phyloP scores from a whole-genome alignment of 2,888 invertebrate genomes.

The Philopedon plagiatum region DNA sequence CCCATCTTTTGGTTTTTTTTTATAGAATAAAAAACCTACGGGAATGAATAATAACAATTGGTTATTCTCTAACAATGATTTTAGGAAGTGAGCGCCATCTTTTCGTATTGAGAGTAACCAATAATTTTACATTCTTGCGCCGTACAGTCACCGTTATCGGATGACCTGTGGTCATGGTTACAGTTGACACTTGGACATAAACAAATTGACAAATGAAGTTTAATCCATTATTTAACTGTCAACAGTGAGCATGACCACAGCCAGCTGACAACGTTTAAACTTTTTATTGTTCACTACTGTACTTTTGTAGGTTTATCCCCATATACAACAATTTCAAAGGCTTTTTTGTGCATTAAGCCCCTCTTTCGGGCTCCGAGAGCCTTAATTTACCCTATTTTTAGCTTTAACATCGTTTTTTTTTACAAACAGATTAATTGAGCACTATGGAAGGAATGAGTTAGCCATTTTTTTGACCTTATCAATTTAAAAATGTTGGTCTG shows the following conservation, averaged over 20 bases:
- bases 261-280: too few relatives aligned
- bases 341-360: slow-evolving; percentile 6
- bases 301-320: neutral
- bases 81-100: too few relatives aligned
- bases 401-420: slow-evolving; percentile 34
- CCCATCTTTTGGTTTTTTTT: slow-evolving; percentile 22
- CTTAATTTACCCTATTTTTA: slow-evolving; percentile 50
- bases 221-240: too few relatives aligned
- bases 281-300: neutral
- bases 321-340: neutral
- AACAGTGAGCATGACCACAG: too few relatives aligned
- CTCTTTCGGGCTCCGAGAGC: neutral
- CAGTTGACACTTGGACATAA: too few relatives aligned
- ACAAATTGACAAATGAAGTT: too few relatives aligned
- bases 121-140: neutral
- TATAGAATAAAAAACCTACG: neutral
- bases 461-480: slow-evolving; percentile 27
- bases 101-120: neutral
- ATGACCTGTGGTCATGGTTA: too few relatives aligned
- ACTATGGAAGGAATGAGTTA: slow-evolving; percentile 79
- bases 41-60: neutral
- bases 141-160: neutral
- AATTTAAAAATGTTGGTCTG: slow-evolving; percentile 38
- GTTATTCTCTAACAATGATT: too few relatives aligned
- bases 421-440: slow-evolving; percentile 71